Evolutionary conservation across 2,888 invertebrate genomes (phyloP), one percentile per base, ranked within the genome.

Genomic region (Xanthia icteritia): DNA sequence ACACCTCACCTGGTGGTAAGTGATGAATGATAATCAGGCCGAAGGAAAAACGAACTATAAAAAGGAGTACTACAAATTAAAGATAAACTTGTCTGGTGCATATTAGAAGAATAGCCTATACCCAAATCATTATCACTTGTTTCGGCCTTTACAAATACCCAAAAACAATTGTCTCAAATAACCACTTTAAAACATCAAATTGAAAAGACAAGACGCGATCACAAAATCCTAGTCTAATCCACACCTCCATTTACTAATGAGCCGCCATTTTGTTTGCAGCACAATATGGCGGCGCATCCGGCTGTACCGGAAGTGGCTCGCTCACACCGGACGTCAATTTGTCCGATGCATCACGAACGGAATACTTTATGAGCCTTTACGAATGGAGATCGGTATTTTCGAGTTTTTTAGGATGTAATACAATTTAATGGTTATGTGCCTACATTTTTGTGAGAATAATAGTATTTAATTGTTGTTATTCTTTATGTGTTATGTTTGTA

Each of bases 241-340:
- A 56, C 76, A 64, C 76, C 79, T 77, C 81, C 83, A 89, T 87
- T 83, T 77, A 81, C 78, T 87, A 86, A 82, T 74, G 79, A 76
- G 71, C 67, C 61, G 79, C 86, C 87, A 89, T 89, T 89, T 89
- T 89, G 84, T 88, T 88, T 80, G 77, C 74, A 77, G 61, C 65
- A 82, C 90, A 92, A 92, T 88, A 92, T 91, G 92, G 92, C 90
- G 84, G 81, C 81, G 76, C 78, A 79, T 92, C 92, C 92, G 92
- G 88, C 73, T 68, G 69, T 39, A 73, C 73, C 88, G 92, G 91
- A 92, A 89, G 90, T 84, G 88, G 87, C 86, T 84, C 84, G 88
- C 90, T 87, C 89, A 89, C 88, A 90, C 91, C 90, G 93, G 93
- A 92, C 84, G 88, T 89, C 90, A 91, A 92, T 92, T 92, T 90